phyloP scores from a whole-genome alignment of 92 coral and sea anemone species.

The Epizoanthus rinbou region DNA sequence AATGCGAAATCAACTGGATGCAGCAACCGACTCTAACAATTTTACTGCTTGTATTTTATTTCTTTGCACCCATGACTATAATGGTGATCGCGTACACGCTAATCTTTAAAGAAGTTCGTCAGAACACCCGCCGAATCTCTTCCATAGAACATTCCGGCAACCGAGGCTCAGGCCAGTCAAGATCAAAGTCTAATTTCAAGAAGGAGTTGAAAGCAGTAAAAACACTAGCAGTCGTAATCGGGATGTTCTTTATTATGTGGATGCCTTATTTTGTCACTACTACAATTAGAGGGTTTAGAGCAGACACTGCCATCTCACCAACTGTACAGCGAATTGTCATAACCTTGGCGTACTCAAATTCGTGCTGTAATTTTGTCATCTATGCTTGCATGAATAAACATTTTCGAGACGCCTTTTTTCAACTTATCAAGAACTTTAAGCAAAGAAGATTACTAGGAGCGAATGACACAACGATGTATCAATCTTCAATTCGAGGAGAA shows the following conservation, averaged over 20 bases:
- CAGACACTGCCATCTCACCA: constrained; percentile 52
- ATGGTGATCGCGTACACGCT: constrained; percentile 74
- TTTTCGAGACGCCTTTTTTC: constrained; percentile 72
- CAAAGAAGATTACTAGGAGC: constrained; percentile 3
- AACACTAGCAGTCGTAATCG: constrained; percentile 83
- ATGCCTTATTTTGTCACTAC: constrained; percentile 87
- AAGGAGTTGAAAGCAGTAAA: constrained; percentile 89
- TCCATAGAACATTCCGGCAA: constrained; percentile 47
- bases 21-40: constrained; percentile 64
- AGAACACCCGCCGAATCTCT: constrained; percentile 70
- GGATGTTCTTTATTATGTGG: constrained; percentile 92
- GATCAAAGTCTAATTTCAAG: constrained; percentile 47
- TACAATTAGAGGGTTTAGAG: constrained; percentile 70
- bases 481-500: not conserved
- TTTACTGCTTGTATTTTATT: constrained; percentile 67
- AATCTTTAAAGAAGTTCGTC: constrained; percentile 76
- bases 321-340: constrained; percentile 63
- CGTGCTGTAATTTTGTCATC: constrained; percentile 84
- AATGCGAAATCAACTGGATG: constrained; percentile 88
- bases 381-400: constrained; percentile 88
- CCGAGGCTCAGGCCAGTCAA: not conserved
- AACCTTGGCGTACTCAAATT: constrained; percentile 80
- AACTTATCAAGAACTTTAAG: constrained; percentile 54
- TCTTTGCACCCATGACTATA: constrained; percentile 65
- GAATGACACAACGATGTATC: constrained; percentile 3